phyloP scores from a whole-genome alignment of 92 coral and sea anemone genomes.

The Zoanthus gigantus region DNA sequence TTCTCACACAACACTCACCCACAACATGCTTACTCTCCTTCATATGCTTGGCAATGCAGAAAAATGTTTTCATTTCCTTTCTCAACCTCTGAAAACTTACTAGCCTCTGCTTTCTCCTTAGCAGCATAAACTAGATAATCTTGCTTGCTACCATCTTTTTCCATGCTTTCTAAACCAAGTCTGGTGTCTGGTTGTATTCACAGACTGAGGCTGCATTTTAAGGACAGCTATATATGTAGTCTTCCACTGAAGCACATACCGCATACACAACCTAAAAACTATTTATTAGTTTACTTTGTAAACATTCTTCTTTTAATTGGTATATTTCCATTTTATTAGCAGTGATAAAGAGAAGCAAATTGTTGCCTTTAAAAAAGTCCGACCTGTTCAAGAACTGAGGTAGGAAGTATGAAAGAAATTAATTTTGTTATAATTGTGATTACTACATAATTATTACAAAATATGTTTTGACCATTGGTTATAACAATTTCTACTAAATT shows the following conservation, averaged over 20 bases:
- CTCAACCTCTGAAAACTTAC: background rate
- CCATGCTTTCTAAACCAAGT: too few relatives aligned
- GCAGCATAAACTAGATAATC: too few relatives aligned
- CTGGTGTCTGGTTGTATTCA: too few relatives aligned
- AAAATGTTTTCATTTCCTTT: constrained; percentile 22
- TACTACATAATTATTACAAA: too few relatives aligned
- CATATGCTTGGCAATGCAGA: constrained; percentile 31
- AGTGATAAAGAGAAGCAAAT: constrained; percentile 47
- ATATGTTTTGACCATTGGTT: background rate
- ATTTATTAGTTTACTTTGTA: too few relatives aligned
- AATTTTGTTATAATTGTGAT: too few relatives aligned
- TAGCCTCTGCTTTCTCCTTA: background rate
- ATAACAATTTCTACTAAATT: background rate
- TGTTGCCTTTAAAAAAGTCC: constrained; percentile 47
- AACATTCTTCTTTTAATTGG: too few relatives aligned
- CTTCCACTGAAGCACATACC: too few relatives aligned
- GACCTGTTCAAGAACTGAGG: constrained; percentile 43
- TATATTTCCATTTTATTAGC: background rate
- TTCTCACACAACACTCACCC: background rate
- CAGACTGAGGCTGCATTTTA: too few relatives aligned
- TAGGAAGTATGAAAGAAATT: background rate
- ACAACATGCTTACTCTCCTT: background rate
- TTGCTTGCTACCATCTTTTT: background rate
- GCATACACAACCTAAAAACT: too few relatives aligned
- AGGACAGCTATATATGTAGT: too few relatives aligned